phyloP scores from a whole-genome alignment of 2,797 vertebrate species.

The Danionella dracula region DNA sequence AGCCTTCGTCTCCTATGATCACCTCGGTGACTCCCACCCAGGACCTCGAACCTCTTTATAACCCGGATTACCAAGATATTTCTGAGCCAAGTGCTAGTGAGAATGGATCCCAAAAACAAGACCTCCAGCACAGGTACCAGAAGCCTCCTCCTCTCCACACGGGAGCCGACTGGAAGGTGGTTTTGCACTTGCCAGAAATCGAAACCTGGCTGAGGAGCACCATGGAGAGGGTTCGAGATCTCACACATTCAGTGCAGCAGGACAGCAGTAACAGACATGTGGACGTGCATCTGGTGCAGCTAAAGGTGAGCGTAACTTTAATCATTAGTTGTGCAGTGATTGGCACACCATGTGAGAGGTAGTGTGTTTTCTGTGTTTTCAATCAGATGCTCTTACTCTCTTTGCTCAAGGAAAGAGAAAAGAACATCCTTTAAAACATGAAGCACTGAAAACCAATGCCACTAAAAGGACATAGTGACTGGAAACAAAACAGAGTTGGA shows the following conservation, averaged over 20 bases:
- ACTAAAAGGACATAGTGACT: no score
- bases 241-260: conserved; percentile 88
- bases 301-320: conserved; percentile 80
- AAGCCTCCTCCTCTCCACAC: conserved; percentile 91
- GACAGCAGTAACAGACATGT: conserved; percentile 85
- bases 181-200: conserved; percentile 95
- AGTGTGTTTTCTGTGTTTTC: no score
- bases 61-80: conserved; percentile 32
- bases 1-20: conserved; percentile 81
- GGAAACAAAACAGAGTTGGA: no score
- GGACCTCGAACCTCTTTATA: conserved; percentile 65
- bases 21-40: conserved; percentile 82
- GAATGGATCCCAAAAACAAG: conserved; percentile 38
- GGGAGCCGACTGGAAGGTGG: conserved; percentile 94
- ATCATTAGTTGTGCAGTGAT: no score
- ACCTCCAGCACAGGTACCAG: conserved; percentile 72
- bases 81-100: background rate
- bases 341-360: no score
- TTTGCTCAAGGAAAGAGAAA: no score
- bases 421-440: no score
- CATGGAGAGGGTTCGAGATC: conserved; percentile 82
- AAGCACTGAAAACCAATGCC: no score
- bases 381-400: no score
- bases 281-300: conserved; percentile 91
- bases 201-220: conserved; percentile 91